Percentiles rank a stretch among this genome's conserved stretches.
phyloP scores from a whole-genome alignment of 2,113 vertebrate genomes.

The Odontophorus gujanensis region DNA sequence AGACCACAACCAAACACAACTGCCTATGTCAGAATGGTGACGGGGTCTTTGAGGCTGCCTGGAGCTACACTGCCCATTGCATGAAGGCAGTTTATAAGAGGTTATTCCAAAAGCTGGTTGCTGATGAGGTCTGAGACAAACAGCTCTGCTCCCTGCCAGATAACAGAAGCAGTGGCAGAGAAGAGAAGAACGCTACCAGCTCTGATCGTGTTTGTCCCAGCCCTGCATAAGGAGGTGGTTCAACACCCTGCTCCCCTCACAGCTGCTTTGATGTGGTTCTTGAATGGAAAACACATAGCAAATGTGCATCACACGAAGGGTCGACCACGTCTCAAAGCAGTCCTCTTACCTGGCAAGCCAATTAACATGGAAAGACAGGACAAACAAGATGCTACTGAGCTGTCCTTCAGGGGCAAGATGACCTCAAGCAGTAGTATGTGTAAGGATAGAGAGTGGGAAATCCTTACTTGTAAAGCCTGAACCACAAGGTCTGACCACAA shows the following conservation, averaged over 20 bases:
- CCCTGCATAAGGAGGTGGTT: background rate
- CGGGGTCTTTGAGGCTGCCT: background rate
- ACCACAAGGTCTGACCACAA: background rate
- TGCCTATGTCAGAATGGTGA: background rate
- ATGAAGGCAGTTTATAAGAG: background rate
- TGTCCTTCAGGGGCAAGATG: background rate
- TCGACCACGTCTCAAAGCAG: background rate
- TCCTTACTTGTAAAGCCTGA: background rate
- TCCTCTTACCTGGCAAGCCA: background rate
- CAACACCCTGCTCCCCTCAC: background rate
- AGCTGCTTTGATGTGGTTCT: background rate
- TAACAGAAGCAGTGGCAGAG: background rate
- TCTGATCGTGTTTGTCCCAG: accelerated
- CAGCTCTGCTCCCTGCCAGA: slow-evolving; percentile 2
- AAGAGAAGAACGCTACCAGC: background rate
- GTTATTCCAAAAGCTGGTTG: background rate
- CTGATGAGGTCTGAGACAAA: background rate
- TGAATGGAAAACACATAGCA: background rate
- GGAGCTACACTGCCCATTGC: background rate
- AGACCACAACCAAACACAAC: background rate
- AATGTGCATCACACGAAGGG: background rate
- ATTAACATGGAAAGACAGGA: background rate
- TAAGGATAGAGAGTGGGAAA: background rate
- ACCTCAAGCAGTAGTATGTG: background rate
- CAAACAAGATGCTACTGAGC: background rate